phyloP scores from a whole-genome alignment of 2,797 vertebrate genomes.

The Peromyscus attwateri region DNA sequence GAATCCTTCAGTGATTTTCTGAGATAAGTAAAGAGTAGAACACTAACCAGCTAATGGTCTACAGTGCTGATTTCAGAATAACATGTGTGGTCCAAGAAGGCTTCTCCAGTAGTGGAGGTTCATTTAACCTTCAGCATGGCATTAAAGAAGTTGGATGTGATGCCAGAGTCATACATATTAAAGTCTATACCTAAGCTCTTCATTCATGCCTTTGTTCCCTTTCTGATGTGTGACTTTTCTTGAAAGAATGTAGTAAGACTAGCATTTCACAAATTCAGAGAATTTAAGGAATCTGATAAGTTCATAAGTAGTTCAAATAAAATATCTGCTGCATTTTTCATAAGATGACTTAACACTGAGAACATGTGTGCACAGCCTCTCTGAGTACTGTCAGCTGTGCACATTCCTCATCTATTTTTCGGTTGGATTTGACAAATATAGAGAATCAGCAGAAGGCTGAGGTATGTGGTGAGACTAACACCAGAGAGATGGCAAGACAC shows the following conservation, averaged over 20 bases:
- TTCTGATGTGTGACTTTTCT: not conserved
- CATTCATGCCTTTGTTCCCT: not conserved
- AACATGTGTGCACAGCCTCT: not conserved
- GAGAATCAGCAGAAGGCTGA: not conserved
- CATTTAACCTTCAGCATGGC: conserved; percentile 12
- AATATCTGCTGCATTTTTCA: not conserved
- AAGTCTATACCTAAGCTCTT: not conserved
- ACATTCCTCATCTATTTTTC: not conserved
- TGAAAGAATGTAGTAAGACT: conserved; percentile 41
- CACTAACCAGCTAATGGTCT: conserved; percentile 44
- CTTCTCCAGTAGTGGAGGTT: not conserved
- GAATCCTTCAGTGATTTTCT: conserved; percentile 54
- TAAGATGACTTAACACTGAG: not conserved
- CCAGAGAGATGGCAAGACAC: not conserved
- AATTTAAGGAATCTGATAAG: not conserved
- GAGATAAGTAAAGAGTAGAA: conserved; percentile 64
- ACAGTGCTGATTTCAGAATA: conserved; percentile 40
- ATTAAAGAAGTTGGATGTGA: not conserved
- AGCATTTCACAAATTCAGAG: conserved; percentile 11
- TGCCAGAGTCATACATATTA: not conserved
- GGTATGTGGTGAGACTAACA: not conserved
- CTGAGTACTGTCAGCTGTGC: not conserved
- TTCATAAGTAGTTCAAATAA: not conserved
- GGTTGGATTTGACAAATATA: conserved; percentile 21
- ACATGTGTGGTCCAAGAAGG: not conserved